These are phyloP conservation scores for Procapra przewalskii DNA, from an alignment of 2,113 vertebrate species.

Conservation along the genomic window DNA sequence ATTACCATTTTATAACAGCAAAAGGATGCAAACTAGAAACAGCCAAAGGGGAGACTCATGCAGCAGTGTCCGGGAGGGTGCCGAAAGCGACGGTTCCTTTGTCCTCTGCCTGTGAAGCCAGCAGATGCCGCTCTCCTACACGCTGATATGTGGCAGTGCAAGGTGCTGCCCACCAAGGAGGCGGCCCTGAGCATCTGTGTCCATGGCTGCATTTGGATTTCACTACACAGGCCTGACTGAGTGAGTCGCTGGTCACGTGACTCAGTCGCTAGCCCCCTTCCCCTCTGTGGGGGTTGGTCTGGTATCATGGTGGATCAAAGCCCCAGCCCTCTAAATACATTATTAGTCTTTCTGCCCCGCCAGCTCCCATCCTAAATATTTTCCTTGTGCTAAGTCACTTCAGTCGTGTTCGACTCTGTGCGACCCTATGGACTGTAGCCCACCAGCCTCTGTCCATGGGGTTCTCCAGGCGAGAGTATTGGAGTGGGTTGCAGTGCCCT, in stretches of 20 bases:
- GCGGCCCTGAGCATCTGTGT: background rate
- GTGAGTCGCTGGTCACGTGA: background rate
- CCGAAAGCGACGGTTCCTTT: background rate
- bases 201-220: background rate
- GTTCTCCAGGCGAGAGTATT: too few relatives aligned
- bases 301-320: background rate
- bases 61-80: background rate
- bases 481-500: too few relatives aligned
- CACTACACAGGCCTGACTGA: fast-evolving
- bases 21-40: background rate
- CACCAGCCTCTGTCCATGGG: too few relatives aligned
- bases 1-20: background rate
- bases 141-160: background rate
- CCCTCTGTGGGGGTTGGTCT: background rate
- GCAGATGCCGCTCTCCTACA: background rate
- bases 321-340: background rate
- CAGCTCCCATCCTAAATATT: background rate
- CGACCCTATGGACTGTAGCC: background rate
- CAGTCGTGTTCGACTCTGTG: background rate
- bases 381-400: background rate
- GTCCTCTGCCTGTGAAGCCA: background rate
- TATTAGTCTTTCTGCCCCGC: background rate
- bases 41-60: background rate
- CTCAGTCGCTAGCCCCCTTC: background rate
- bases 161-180: background rate